Percentiles rank a stretch among this genome's conserved stretches.
phyloP scores from a whole-genome alignment of 2,888 invertebrate species.

The Rhopalosiphum nymphaeae region DNA sequence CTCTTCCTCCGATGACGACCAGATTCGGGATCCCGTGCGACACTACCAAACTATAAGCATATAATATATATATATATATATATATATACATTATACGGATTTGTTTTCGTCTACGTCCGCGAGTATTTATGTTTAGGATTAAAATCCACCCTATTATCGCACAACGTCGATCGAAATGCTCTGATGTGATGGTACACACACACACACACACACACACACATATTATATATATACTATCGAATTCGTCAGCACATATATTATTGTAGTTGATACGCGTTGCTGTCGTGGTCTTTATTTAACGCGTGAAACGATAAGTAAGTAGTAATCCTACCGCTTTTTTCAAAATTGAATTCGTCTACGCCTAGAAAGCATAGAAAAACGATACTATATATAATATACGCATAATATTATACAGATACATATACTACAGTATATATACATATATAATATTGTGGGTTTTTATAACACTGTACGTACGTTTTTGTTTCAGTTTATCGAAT shows the following conservation, averaged over 20 bases:
- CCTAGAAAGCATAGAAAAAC: neutral
- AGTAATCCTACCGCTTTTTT: neutral
- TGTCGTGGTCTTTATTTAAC: neutral
- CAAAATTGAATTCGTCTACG: neutral
- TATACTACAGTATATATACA: neutral
- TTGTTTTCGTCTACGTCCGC: neutral
- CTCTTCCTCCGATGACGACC: neutral
- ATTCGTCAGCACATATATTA: neutral
- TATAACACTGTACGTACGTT: neutral
- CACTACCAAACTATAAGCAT: neutral
- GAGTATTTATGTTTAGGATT: neutral
- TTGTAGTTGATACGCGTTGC: neutral
- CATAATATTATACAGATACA: neutral
- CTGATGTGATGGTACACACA: neutral
- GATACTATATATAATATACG: neutral
- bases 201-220: neutral
- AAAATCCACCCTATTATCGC: neutral
- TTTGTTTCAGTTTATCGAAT: neutral
- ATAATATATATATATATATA: neutral
- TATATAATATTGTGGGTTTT: neutral
- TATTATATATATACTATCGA: neutral
- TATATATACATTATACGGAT: neutral
- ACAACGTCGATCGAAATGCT: neutral
- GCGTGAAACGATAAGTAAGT: slow-evolving; percentile 2
- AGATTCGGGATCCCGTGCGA: neutral